phyloP scores from a whole-genome alignment of 2,113 vertebrate species.

The Mirza zaza region DNA sequence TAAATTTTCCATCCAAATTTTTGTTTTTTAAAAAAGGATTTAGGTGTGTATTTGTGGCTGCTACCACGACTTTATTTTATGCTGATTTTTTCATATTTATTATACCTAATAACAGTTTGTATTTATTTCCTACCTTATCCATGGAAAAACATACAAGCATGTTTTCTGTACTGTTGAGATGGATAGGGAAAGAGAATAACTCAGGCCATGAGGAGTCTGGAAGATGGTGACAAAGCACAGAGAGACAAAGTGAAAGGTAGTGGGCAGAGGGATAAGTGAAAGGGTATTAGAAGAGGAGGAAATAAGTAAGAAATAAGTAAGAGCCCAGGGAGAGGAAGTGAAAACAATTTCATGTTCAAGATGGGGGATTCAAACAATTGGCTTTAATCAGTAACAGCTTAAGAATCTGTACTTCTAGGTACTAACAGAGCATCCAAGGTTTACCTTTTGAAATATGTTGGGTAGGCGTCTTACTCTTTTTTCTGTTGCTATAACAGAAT shows the following conservation, averaged over 20 bases:
- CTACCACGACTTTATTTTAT: not conserved
- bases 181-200: not conserved
- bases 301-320: not conserved
- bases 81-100: conserved; percentile 26
- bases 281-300: not conserved
- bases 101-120: not conserved
- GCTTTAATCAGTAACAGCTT: not conserved
- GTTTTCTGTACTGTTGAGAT: conserved; percentile 3
- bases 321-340: not conserved
- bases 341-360: not conserved
- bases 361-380: not conserved
- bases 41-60: not conserved
- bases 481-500: not conserved
- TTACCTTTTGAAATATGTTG: not conserved
- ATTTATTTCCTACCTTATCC: not conserved
- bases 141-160: not conserved
- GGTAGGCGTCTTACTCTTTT: not conserved
- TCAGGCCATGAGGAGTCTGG: not conserved
- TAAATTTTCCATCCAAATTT: not conserved
- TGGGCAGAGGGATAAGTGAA: not conserved
- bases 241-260: not conserved
- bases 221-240: not conserved
- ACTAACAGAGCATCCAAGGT: not conserved
- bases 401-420: not conserved
- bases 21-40: not conserved